These are phyloP conservation scores for Gymnocypris eckloni DNA, from an alignment of 2,797 vertebrate genomes.

Conservation along the genomic window DNA sequence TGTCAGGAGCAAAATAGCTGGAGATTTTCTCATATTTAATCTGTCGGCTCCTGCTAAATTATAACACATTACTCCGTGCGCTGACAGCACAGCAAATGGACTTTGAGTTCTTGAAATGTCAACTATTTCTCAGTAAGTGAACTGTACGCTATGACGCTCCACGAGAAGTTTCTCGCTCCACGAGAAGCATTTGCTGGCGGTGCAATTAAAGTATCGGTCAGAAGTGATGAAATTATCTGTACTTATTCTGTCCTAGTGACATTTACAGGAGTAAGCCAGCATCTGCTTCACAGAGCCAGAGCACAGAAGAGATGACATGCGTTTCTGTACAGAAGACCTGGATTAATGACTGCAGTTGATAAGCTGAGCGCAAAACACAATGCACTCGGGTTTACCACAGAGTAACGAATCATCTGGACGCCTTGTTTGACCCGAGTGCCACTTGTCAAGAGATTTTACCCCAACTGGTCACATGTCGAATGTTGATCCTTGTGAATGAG, in stretches of 20 bases:
- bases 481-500: too few relatives aligned
- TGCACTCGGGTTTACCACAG: neutral
- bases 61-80: slow-evolving; percentile 71
- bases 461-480: too few relatives aligned
- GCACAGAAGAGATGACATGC: neutral
- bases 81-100: slow-evolving; percentile 60
- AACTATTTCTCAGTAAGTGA: slow-evolving; percentile 51
- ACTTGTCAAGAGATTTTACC: neutral
- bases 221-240: slow-evolving; percentile 13
- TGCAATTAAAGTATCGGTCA: slow-evolving; percentile 20
- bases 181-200: slow-evolving; percentile 17
- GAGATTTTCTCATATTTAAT: slow-evolving; percentile 77
- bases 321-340: neutral
- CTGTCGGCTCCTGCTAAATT: slow-evolving; percentile 80
- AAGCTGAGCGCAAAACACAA: neutral
- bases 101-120: slow-evolving; percentile 55
- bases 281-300: neutral
- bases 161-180: slow-evolving; percentile 7
- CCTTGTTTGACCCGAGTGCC: too few relatives aligned
- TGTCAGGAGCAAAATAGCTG: slow-evolving; percentile 81
- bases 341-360: neutral
- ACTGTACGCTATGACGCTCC: slow-evolving; percentile 33
- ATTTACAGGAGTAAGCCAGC: slow-evolving; percentile 1
- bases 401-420: neutral
- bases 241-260: slow-evolving; percentile 12